Evolutionary conservation across 92 coral and sea anemone species (phyloP).

Genomic region (Isaurus tuberculatus): DNA sequence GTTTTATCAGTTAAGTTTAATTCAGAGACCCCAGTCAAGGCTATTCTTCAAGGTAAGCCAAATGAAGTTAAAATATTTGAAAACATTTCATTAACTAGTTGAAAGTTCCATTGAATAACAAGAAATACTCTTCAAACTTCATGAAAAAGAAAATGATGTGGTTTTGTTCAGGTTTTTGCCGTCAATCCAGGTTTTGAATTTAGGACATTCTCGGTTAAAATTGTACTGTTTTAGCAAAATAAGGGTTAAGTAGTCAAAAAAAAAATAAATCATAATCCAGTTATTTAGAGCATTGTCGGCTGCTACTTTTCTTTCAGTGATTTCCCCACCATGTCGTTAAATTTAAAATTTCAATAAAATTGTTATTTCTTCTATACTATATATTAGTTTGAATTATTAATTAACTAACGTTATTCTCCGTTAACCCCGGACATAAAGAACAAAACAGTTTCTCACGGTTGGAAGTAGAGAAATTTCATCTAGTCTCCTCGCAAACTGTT

Average conservation of each 20-base stretch:
- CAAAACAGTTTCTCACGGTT: conserved; percentile 6
- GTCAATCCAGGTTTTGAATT: too few species aligned
- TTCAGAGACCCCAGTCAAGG: neutral
- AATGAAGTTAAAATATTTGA: too few species aligned
- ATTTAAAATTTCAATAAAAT: neutral
- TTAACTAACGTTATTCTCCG: neutral
- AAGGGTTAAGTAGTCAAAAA: too few species aligned
- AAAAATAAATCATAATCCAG: neutral
- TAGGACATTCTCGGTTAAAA: too few species aligned
- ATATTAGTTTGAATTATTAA: neutral
- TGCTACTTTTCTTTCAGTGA: neutral
- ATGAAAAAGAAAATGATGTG: too few species aligned
- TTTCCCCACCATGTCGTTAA: neutral
- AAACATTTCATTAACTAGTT: too few species aligned
- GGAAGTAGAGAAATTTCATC: conserved; percentile 11
- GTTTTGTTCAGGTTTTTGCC: too few species aligned
- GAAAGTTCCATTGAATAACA: too few species aligned
- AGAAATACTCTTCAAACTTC: too few species aligned
- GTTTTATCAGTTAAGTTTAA: neutral
- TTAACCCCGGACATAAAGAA: neutral
- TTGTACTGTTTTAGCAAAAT: too few species aligned
- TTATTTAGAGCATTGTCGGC: neutral
- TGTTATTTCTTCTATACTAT: neutral
- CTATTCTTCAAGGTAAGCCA: neutral
- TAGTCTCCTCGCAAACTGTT: conserved; percentile 39